A percentile compares a stretch with the other conserved stretches of the same genome.
These are phyloP conservation scores for Silurus lanzhouensis DNA, from an alignment of 2,797 vertebrate genomes.

Conservation along the genomic window DNA sequence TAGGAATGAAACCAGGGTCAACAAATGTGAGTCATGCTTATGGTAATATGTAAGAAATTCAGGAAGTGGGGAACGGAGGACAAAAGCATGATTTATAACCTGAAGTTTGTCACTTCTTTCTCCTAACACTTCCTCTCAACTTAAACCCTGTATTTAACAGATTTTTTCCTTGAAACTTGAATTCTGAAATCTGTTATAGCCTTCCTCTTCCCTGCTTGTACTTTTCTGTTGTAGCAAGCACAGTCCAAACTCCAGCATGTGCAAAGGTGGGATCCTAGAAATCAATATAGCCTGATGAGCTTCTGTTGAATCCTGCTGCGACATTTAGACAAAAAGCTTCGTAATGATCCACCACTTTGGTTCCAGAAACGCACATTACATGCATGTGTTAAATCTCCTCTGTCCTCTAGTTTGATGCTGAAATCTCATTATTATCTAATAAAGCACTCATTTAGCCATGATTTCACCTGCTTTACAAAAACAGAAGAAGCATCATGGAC, in stretches of 20 bases:
- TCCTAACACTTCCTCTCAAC: background rate
- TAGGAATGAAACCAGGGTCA: background rate
- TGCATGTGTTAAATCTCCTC: background rate
- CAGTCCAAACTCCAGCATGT: constrained; percentile 4
- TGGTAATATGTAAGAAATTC: background rate
- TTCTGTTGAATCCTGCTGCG: constrained; percentile 23
- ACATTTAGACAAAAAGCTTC: constrained; percentile 33
- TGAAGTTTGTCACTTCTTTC: background rate
- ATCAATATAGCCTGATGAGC: constrained; percentile 14
- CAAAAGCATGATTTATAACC: background rate
- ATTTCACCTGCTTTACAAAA: background rate
- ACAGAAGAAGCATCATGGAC: background rate
- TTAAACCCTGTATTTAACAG: background rate
- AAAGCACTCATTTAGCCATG: background rate
- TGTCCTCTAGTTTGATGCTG: constrained; percentile 20
- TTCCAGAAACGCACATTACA: constrained; percentile 14
- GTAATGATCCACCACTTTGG: constrained; percentile 7
- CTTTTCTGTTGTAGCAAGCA: background rate
- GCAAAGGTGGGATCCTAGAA: background rate
- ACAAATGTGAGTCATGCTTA: background rate
- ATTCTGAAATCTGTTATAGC: background rate
- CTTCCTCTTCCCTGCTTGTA: background rate
- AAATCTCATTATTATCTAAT: constrained; percentile 5
- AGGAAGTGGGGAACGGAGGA: background rate
- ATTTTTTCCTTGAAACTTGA: background rate